Evolutionary conservation across 1,140 invertebrate genomes (phyloP).

Genomic region (Drosophila truncata): DNA sequence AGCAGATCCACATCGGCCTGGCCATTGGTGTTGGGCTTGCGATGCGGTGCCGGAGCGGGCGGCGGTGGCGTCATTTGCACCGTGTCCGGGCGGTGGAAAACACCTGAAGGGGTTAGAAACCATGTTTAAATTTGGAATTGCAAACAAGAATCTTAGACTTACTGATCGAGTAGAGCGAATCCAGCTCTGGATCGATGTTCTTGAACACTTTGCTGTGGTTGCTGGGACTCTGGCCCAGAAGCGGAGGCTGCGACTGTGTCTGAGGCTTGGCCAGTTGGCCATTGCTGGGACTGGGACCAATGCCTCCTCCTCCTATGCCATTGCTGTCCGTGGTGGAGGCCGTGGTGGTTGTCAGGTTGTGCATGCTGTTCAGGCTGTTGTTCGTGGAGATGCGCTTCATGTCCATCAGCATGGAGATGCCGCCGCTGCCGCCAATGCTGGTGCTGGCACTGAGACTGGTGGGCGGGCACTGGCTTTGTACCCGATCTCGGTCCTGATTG

Average conservation of each 20-base stretch:
- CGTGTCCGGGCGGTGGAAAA: constrained; percentile 84
- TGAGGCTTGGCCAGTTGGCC: constrained; percentile 40
- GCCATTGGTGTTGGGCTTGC: constrained; percentile 72
- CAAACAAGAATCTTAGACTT: constrained; percentile 2
- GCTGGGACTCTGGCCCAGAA: constrained; percentile 77
- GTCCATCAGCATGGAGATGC: constrained; percentile 84
- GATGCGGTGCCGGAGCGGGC: constrained; percentile 81
- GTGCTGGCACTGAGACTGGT: constrained; percentile 57
- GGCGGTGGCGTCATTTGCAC: constrained; percentile 84
- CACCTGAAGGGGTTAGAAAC: constrained; percentile 43
- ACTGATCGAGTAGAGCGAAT: constrained; percentile 85
- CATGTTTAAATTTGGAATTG: neutral
- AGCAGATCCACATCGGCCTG: constrained; percentile 64
- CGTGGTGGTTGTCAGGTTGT: constrained; percentile 76
- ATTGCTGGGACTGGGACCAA: constrained; percentile 63
- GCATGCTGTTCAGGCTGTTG: constrained; percentile 82
- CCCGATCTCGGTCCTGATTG: constrained; percentile 15
- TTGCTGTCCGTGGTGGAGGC: constrained; percentile 69
- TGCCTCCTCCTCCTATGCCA: constrained; percentile 10
- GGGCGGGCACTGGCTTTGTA: constrained; percentile 51
- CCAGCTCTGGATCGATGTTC: constrained; percentile 84
- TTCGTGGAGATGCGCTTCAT: constrained; percentile 82
- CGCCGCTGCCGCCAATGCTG: constrained; percentile 76
- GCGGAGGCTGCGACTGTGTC: constrained; percentile 41
- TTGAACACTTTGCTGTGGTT: constrained; percentile 85